Conservation (phyloP, 2,888 invertebrate species). For the Acleris literana region DNA sequence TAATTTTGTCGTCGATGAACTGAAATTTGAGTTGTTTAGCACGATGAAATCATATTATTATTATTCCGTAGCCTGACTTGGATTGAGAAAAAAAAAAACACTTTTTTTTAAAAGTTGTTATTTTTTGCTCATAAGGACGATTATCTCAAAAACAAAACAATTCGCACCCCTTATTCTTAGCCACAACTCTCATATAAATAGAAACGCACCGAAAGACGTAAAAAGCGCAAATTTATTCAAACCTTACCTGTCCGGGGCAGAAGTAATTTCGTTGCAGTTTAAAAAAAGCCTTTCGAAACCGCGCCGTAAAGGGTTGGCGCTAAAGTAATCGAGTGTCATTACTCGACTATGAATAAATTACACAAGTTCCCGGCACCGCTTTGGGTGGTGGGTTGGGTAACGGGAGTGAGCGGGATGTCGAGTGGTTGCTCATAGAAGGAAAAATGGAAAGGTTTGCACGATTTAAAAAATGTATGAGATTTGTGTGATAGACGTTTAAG, state of each 20-base stretch:
- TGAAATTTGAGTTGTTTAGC: no score
- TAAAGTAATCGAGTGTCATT: conserved; percentile 83
- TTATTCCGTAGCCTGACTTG: no score
- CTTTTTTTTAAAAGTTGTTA: no score
- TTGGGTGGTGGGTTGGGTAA: conserved; percentile 48
- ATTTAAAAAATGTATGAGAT: no score
- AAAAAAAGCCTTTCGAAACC: conserved; percentile 70
- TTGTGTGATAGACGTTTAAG: no score
- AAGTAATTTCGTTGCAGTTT: conserved; percentile 67
- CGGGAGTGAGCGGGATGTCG: conserved; percentile 31
- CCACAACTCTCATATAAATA: neutral
- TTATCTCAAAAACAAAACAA: neutral
- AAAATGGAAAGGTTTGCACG: neutral
- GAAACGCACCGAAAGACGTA: conserved; percentile 9
- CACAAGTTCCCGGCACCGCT: conserved; percentile 65
- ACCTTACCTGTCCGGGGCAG: conserved; percentile 41
- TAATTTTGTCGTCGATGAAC: no score
- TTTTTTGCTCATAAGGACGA: neutral
- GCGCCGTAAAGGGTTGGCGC: conserved; percentile 74
- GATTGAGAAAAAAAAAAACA: no score
- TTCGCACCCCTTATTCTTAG: neutral
- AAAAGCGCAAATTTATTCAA: conserved; percentile 25
- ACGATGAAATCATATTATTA: no score
- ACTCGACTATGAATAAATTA: conserved; percentile 83
- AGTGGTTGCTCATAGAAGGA: neutral